Evolutionary conservation across 2,888 invertebrate species (phyloP).

Genomic region (Hoplodrina blanda): DNA sequence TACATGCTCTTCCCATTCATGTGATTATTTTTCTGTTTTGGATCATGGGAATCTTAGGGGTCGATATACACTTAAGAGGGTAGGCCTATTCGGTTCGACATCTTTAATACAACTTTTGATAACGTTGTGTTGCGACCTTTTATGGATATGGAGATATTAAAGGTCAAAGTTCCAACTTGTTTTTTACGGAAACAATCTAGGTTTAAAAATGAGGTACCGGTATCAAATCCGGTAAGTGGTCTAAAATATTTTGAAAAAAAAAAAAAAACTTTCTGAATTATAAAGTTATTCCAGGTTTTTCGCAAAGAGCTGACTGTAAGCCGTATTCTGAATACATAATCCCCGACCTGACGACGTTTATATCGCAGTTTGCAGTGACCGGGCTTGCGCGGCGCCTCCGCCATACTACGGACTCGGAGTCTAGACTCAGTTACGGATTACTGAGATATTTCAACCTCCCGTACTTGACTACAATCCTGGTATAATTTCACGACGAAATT

Average conservation of each 20-base stretch:
- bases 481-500: slow-evolving; percentile 50
- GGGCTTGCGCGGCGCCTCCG: slow-evolving; percentile 1
- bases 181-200: neutral
- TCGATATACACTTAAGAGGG: no score
- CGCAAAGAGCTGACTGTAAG: slow-evolving; percentile 53
- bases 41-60: no score
- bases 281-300: slow-evolving; percentile 56
- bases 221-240: slow-evolving; percentile 28
- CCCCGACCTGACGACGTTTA: slow-evolving; percentile 54
- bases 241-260: slow-evolving; percentile 34
- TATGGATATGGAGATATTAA: no score
- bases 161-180: no score
- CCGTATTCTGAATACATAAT: slow-evolving; percentile 58
- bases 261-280: slow-evolving; percentile 31
- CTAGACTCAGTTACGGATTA: slow-evolving; percentile 42
- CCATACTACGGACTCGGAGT: slow-evolving; percentile 6
- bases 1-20: no score
- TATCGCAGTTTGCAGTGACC: slow-evolving; percentile 59
- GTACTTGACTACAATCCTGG: slow-evolving; percentile 32
- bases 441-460: slow-evolving; percentile 36
- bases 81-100: no score
- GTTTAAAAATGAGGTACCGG: neutral
- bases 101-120: no score
- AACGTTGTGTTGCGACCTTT: no score
- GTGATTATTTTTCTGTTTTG: no score